Evolutionary conservation across 2,113 vertebrate genomes (phyloP).

Genomic region (Chionis minor): DNA sequence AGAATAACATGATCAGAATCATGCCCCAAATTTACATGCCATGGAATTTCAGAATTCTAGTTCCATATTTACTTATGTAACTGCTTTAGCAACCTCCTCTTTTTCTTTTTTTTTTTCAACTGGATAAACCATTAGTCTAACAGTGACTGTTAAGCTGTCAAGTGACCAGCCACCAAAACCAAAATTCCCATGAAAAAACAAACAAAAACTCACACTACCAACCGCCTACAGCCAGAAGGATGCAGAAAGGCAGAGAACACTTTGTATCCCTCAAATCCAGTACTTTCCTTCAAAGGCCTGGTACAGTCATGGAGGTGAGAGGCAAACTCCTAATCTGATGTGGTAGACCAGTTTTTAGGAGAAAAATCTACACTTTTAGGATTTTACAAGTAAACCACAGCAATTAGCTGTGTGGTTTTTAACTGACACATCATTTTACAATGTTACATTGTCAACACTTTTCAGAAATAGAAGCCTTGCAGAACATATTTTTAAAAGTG

Average conservation of each 20-base stretch:
- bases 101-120: background rate
- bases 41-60: background rate
- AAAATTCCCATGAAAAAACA: background rate
- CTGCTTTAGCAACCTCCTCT: background rate
- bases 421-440: background rate
- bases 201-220: background rate
- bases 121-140: background rate
- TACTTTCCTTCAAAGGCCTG: background rate
- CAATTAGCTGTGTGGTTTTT: background rate
- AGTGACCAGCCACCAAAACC: background rate
- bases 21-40: background rate
- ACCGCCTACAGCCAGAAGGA: background rate
- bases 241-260: background rate
- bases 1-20: background rate
- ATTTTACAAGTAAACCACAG: background rate
- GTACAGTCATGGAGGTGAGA: background rate
- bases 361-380: background rate
- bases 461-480: background rate
- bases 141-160: background rate
- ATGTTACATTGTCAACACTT: background rate
- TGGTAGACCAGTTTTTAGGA: background rate
- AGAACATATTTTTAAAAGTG: background rate
- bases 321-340: background rate
- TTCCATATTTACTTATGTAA: background rate
- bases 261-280: fast-evolving